A percentile compares a stretch with the other conserved stretches of the same genome.
These are phyloP conservation scores for Barnardius zonarius DNA, from an alignment of 2,113 vertebrate genomes.

Conservation along the genomic window DNA sequence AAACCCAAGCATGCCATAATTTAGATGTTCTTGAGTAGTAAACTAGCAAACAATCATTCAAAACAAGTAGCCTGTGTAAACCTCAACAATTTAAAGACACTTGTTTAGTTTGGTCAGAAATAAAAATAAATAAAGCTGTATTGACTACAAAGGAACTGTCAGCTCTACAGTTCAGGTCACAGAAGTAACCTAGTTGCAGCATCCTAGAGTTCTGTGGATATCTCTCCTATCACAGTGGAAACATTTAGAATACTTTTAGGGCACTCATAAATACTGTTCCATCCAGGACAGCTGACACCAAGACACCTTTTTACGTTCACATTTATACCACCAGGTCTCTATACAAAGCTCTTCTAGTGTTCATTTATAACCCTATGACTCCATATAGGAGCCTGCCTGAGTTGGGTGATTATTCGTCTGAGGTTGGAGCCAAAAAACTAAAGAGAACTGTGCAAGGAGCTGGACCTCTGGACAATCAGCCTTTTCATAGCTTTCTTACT, in stretches of 20 bases:
- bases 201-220: background rate
- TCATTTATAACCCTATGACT: background rate
- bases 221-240: background rate
- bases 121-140: background rate
- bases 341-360: background rate
- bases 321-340: background rate
- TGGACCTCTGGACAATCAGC: background rate
- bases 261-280: background rate
- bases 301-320: accelerated
- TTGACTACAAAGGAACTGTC: background rate
- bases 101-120: background rate
- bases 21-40: background rate
- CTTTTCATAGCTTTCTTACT: background rate
- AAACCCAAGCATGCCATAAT: background rate
- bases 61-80: background rate
- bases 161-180: background rate
- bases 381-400: background rate
- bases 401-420: background rate
- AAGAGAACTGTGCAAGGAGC: background rate
- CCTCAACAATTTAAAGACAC: background rate
- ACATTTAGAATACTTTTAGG: background rate
- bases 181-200: background rate
- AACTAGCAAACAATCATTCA: background rate
- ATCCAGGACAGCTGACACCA: background rate
- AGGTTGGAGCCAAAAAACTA: background rate